Percentiles rank a stretch among this genome's conserved stretches.
phyloP scores from a whole-genome alignment of 2,888 invertebrate genomes.

The Limnephilus marmoratus region DNA sequence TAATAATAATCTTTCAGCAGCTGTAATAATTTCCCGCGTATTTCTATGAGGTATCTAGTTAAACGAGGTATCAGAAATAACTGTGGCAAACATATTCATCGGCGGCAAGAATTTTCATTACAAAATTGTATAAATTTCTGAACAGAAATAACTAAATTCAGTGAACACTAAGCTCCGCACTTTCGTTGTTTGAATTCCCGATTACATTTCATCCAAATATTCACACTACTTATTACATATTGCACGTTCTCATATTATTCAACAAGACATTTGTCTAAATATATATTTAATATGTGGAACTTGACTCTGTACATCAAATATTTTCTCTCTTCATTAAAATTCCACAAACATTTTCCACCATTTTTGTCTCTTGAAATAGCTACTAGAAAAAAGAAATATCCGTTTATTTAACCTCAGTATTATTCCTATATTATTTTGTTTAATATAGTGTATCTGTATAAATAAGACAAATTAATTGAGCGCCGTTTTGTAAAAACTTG shows the following conservation, averaged over 20 bases:
- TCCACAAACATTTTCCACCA: neutral
- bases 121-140: conserved; percentile 22
- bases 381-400: neutral
- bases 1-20: too few species aligned
- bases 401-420: too few species aligned
- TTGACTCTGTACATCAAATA: neutral
- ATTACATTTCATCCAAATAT: conserved; percentile 21
- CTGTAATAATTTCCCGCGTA: neutral
- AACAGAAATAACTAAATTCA: neutral
- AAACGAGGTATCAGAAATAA: neutral
- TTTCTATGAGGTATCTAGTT: neutral
- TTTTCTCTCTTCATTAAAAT: neutral
- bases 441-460: neutral
- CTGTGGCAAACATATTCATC: neutral
- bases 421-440: neutral
- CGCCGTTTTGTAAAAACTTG: neutral
- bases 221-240: neutral
- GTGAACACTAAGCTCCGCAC: neutral
- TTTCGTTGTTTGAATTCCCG: neutral
- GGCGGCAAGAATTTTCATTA: conserved; percentile 7
- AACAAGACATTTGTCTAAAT: neutral
- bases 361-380: neutral
- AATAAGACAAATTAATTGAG: neutral
- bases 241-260: neutral
- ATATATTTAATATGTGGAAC: neutral